Base-by-base conservation (phyloP, 2,797 vertebrate genomes). In the Spinus olivaceus region DNA sequence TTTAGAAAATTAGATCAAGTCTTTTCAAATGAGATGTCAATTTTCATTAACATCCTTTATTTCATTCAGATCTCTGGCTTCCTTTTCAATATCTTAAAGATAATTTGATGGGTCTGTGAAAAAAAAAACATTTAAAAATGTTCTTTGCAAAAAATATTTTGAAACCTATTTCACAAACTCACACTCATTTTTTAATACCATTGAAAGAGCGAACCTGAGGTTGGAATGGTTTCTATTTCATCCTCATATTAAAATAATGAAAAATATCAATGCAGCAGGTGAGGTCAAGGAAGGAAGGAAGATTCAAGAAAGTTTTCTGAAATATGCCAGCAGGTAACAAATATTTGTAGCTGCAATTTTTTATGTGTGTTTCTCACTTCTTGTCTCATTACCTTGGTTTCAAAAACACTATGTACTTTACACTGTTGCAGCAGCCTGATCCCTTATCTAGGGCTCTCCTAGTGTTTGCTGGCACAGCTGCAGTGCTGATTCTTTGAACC, bases 341-440 rank as follows among this genome's bases (percentile, higher is more conserved):
- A 57, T 79, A 80, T 50, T 64, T 88, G 56, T 49, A 63, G 37
- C 33, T 73, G 33, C 59, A 86, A 30, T 30, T 92, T 41, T 84
- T 27, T 33, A 30, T 57, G 51, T 60, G 51, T 42, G 3, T 74
- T 83, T 79, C 47, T 78, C 4, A 0, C 15, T 92, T 35, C 63
- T 96, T 90, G 47, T 92, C 92, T 73, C 70, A 56, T 81, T 90
- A 86, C 63, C 81, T 94, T 79, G 83, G 25, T 81, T 88, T 85
- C 64, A 80, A 79, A 96, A 88, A 81, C 93, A 88, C 0, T 0
- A 16, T 82, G 90, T 92, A 94, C 90, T 95, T 87, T 77, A 73
- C 67, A n/a, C 12, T 54, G 33, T 66, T 70, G 59, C 54, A 84
- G 74, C 73, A 65, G 54, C 22, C 66, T 79, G 74, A 35, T 59